Conservation (phyloP, 64 coral and sea anemone genomes). For the Stylophora pistillata region DNA sequence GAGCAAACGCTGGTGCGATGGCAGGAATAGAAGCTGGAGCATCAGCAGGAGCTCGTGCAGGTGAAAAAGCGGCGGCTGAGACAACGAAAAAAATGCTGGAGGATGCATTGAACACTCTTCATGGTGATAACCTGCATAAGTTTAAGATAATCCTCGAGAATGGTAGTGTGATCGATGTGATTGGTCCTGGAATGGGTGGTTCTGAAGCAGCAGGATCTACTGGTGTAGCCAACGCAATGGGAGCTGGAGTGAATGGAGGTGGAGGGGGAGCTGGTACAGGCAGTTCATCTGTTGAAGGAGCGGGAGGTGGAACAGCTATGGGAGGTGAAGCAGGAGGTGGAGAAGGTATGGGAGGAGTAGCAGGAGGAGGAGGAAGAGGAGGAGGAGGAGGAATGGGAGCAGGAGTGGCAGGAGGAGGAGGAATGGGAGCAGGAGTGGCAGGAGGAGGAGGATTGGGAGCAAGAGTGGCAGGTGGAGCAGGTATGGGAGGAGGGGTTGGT, state of each 20-base stretch:
- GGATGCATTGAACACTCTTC: slow-evolving; percentile 26
- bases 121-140: background rate
- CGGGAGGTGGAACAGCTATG: background rate
- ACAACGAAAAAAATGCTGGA: slow-evolving; percentile 29
- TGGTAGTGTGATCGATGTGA: background rate
- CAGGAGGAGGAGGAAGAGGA: background rate
- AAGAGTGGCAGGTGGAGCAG: background rate
- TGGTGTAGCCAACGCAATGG: background rate
- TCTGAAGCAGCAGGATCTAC: background rate
- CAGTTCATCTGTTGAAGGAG: background rate
- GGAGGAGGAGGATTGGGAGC: slow-evolving; percentile 17
- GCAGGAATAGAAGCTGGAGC: slow-evolving; percentile 67
- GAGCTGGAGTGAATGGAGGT: background rate
- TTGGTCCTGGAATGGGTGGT: slow-evolving; percentile 2
- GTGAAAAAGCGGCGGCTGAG: slow-evolving; percentile 48
- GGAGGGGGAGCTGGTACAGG: background rate
- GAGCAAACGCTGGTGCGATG: slow-evolving; percentile 57
- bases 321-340: background rate
- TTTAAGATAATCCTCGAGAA: slow-evolving; percentile 17
- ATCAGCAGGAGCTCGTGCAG: slow-evolving; percentile 62
- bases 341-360: background rate
- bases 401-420: background rate
- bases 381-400: background rate
- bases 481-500: background rate
- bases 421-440: background rate